A percentile compares a stretch with the other conserved stretches of the same genome.
Evolutionary conservation across 2,888 invertebrate species (phyloP).

Genomic region (Adineta ricciae): DNA sequence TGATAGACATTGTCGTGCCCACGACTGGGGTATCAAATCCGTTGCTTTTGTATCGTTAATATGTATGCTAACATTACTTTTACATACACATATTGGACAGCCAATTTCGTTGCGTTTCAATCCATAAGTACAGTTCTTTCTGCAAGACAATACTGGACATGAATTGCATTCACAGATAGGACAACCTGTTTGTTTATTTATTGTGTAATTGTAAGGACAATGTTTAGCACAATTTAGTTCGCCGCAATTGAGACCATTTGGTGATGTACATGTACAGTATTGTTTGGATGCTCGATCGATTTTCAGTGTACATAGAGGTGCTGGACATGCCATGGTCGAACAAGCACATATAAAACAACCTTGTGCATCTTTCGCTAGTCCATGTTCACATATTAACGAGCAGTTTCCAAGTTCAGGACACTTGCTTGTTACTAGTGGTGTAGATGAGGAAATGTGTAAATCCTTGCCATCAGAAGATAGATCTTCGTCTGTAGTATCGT

Average conservation of each 20-base stretch:
- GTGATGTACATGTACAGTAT: constrained; percentile 8
- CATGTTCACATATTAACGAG: not conserved
- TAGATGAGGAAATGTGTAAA: not conserved
- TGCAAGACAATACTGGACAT: not conserved
- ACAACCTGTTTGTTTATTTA: not conserved
- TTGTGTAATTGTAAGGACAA: constrained; percentile 7
- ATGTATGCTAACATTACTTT: not conserved
- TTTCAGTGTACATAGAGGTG: constrained; percentile 7
- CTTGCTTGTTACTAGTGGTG: not conserved
- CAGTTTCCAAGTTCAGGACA: not conserved
- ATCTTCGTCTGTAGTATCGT: not conserved
- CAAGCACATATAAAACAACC: not conserved
- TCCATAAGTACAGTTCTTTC: constrained; percentile 15
- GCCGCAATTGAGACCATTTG: not conserved
- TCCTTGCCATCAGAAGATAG: not conserved
- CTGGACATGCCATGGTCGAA: not conserved
- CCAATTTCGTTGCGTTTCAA: constrained; percentile 13
- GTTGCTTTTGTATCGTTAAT: not conserved
- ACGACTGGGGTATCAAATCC: not conserved
- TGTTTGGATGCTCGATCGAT: not conserved
- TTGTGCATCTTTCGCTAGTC: constrained; percentile 8
- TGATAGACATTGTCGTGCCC: not conserved
- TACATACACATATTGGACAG: constrained; percentile 12
- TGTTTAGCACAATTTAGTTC: constrained; percentile 19
- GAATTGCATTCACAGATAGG: not conserved